Evolutionary conservation across 2,797 vertebrate genomes (phyloP).

Genomic region (Holocentrus rufus): DNA sequence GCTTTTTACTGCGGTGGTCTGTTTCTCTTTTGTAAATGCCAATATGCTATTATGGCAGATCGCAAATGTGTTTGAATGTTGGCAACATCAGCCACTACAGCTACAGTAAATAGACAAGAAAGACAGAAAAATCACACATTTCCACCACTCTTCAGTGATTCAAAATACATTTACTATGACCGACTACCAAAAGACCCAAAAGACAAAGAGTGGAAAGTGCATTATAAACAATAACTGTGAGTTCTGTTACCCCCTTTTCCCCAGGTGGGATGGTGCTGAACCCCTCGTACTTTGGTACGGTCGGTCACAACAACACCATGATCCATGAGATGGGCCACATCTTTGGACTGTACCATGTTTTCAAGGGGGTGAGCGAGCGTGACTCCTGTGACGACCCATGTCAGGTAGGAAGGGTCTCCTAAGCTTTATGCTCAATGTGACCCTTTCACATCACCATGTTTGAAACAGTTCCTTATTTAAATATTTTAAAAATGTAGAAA

Average conservation of each 20-base stretch:
- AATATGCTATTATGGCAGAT: conserved; percentile 10
- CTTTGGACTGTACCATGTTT: conserved; percentile 96
- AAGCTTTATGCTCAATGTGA: background rate
- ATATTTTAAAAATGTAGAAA: background rate
- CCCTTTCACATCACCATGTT: background rate
- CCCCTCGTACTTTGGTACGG: conserved; percentile 90
- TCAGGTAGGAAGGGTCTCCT: conserved; percentile 74
- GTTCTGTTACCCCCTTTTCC: conserved; percentile 16
- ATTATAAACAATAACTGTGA: background rate
- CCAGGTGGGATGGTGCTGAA: conserved; percentile 95
- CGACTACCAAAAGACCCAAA: too few relatives aligned
- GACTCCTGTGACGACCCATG: conserved; percentile 98
- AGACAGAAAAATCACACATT: background rate
- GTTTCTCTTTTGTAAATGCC: conserved; percentile 47
- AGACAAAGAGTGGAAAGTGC: too few relatives aligned
- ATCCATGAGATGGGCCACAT: conserved; percentile 97
- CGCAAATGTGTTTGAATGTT: background rate
- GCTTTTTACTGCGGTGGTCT: conserved; percentile 40
- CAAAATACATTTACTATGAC: background rate
- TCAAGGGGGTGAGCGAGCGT: conserved; percentile 95
- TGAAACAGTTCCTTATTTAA: background rate
- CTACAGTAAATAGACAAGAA: background rate
- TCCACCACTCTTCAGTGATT: background rate
- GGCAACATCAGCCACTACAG: background rate
- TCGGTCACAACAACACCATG: conserved; percentile 93